Evolutionary conservation across 23 tunicate species (phyloP), one percentile per base, ranked within the genome.

Genomic region (Aplidium turbinatum): DNA sequence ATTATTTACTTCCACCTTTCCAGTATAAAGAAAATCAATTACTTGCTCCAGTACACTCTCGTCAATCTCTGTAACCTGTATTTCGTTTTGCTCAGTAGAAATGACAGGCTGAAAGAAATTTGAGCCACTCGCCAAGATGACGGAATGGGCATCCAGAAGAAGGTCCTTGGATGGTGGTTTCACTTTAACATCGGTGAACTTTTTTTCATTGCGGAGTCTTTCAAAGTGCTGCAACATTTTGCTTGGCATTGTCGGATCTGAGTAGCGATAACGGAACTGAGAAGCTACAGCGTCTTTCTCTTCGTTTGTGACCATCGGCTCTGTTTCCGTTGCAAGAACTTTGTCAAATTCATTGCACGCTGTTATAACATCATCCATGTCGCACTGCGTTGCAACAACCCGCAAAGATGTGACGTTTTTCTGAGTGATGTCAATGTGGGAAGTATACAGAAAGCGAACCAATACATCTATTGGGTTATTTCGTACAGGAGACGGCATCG

Each of bases 311-410:
- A n/a, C 52, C 71, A 87, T 21, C 21, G 21, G 20, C 35, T 57
- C 77, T 1, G 85, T 79, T 53, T 87, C 85, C 0, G 77, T 51
- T 30, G 27, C 29, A 26, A 81, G 35, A 0, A 88, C 85, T 29
- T 81, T 69, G 24, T 76, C 81, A 32, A 91, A 91, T 35, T 76
- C 83, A 28, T 84, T 79, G 58, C 97, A 91, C 34, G 97, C 97
- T 25, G 73, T 69, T 31, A 76, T 64, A 11, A 91, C 68, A 68
- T 91, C 97, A 22, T 38, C 73, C 68, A 91, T 34, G 23, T 40
- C 86, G 50, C 97, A 91, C 61, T 84, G 82, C 26, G 5, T 6
- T 19, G 92, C 82, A 11, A 84, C 47, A 2, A 35, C 78, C 18
- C 75, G 74, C 28, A 91, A 26, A 32, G 58, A 47, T 24, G 45